Evolutionary conservation across 2,888 invertebrate genomes (phyloP).

Genomic region (Drosophila aldrichi): DNA sequence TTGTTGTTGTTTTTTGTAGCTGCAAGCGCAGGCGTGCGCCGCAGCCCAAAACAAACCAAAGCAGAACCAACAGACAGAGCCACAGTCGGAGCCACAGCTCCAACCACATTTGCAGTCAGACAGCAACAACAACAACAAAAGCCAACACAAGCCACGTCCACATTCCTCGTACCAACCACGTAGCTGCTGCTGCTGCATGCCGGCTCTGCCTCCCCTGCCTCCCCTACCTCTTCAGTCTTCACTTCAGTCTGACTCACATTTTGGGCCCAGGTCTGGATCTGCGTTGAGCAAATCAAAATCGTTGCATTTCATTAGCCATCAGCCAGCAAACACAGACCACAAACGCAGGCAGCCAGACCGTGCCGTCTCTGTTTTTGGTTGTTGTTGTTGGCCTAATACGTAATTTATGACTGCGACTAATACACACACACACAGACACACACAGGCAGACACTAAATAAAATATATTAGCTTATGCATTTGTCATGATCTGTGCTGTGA

Average conservation of each 20-base stretch:
- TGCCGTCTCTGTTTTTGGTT: conserved; percentile 2
- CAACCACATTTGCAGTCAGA: conserved; percentile 22
- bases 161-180: conserved; percentile 50
- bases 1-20: conserved; percentile 15
- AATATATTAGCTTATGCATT: conserved; percentile 45
- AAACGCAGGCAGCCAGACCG: neutral
- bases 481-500: conserved; percentile 43
- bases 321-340: conserved; percentile 21
- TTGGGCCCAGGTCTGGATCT: conserved; percentile 12
- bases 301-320: conserved; percentile 61
- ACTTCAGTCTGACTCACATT: conserved; percentile 18
- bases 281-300: conserved; percentile 47
- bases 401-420: conserved; percentile 55
- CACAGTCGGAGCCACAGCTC: conserved; percentile 12
- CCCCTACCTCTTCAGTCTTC: neutral
- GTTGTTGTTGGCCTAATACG: conserved; percentile 41
- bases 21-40: conserved; percentile 47
- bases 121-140: conserved; percentile 3
- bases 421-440: neutral
- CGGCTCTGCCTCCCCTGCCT: conserved; percentile 5
- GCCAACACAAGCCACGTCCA: conserved; percentile 59
- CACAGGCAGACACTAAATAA: conserved; percentile 18
- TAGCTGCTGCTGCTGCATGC: conserved; percentile 37
- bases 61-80: conserved; percentile 12
- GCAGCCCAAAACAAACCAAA: conserved; percentile 9